Evolutionary conservation across 2,113 vertebrate species (phyloP).

Genomic region (Fukomys damarensis): DNA sequence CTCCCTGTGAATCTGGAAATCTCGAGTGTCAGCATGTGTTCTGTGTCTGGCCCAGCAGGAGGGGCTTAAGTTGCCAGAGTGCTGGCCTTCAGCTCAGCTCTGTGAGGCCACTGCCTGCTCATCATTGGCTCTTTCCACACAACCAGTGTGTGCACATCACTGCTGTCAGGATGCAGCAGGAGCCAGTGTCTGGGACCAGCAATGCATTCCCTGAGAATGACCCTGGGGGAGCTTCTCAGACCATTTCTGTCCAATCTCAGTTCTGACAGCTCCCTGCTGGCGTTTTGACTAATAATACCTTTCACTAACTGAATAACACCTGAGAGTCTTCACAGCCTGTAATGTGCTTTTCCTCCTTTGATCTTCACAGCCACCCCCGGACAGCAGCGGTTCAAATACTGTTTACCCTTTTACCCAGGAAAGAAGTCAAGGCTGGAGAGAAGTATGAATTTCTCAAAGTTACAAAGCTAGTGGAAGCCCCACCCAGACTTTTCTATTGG

Average conservation of each 20-base stretch:
- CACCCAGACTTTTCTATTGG: background rate
- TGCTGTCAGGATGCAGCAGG: background rate
- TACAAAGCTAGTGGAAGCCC: background rate
- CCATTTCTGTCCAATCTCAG: background rate
- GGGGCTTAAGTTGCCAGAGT: background rate
- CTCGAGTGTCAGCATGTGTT: background rate
- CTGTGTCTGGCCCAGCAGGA: background rate
- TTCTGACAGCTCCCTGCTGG: background rate
- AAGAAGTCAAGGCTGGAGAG: background rate
- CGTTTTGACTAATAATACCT: background rate
- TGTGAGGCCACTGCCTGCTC: background rate
- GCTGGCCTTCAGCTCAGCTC: background rate
- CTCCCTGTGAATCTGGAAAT: background rate
- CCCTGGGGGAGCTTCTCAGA: background rate
- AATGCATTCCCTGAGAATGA: background rate
- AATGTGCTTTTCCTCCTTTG: background rate
- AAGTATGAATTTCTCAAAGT: background rate
- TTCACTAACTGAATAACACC: background rate
- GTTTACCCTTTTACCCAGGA: background rate
- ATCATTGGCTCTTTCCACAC: background rate
- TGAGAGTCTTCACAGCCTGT: background rate
- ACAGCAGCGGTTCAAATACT: background rate
- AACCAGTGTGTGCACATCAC: background rate
- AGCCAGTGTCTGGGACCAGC: background rate
- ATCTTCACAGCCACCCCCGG: slow-evolving; percentile 15